Conservation (phyloP, 2,797 vertebrate species). For the Zonotrichia albicollis region DNA sequence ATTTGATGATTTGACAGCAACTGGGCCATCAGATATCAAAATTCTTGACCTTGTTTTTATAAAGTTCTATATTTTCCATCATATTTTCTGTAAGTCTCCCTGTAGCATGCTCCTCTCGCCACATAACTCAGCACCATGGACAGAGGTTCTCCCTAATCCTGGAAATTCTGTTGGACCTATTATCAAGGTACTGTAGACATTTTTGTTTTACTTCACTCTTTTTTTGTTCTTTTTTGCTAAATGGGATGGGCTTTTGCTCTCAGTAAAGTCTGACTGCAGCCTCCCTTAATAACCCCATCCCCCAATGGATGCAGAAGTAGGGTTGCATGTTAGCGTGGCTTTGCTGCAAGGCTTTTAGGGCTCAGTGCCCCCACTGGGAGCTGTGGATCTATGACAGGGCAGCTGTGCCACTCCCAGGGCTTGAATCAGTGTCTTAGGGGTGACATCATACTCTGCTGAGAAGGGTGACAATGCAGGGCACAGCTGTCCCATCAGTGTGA, state of each 20-base stretch:
- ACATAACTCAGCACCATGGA: not conserved
- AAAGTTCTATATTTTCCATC: not conserved
- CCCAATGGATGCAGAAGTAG: not conserved
- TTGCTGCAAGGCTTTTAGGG: not conserved
- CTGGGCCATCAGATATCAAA: not conserved
- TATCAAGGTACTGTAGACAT: fast-evolving
- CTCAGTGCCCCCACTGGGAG: fast-evolving
- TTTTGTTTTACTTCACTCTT: not conserved
- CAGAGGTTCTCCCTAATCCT: not conserved
- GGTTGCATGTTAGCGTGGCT: fast-evolving
- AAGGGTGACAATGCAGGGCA: not conserved
- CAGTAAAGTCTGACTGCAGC: not conserved
- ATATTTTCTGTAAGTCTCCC: not conserved
- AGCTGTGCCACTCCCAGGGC: not conserved
- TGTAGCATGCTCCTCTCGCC: fast-evolving
- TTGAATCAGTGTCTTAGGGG: not conserved
- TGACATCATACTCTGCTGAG: not conserved
- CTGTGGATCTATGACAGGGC: not conserved
- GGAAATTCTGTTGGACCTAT: not conserved
- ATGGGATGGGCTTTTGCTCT: fast-evolving
- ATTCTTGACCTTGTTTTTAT: not conserved
- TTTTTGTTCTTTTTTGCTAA: not conserved
- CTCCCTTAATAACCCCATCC: not conserved
- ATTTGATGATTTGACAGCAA: not conserved
- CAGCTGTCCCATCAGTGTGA: not conserved